Conservation (phyloP, 2,113 vertebrate genomes). For the Argyrosomus japonicus region DNA sequence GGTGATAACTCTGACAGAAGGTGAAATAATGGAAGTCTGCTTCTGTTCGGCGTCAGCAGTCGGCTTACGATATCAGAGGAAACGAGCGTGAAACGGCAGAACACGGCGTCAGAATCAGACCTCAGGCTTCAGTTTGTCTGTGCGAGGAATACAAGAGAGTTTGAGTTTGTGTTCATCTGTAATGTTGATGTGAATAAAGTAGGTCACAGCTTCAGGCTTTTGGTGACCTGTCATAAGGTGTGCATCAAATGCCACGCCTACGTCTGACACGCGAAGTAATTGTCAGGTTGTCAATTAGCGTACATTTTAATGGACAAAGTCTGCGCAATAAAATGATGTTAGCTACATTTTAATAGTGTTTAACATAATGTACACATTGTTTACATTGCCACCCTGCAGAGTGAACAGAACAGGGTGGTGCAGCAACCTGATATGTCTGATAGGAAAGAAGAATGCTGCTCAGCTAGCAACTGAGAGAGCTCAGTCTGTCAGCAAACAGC, state of each 20-base stretch:
- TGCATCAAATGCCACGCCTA: not conserved
- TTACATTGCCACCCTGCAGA: not conserved
- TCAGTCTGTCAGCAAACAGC: slow-evolving; percentile 61
- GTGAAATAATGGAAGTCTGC: not conserved
- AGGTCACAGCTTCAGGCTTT: not conserved
- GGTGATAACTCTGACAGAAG: not conserved
- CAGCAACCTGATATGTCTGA: slow-evolving; percentile 56
- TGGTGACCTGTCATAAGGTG: not conserved
- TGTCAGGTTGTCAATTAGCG: not conserved
- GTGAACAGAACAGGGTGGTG: slow-evolving; percentile 4
- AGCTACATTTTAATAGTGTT: too few species aligned
- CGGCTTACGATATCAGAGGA: not conserved
- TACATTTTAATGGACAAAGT: too few species aligned
- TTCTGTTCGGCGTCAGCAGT: not conserved
- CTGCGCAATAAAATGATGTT: too few species aligned
- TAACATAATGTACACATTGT: not conserved
- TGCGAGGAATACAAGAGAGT: not conserved
- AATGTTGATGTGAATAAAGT: not conserved
- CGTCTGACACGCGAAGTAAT: not conserved
- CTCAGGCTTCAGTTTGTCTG: not conserved
- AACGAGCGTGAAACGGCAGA: not conserved
- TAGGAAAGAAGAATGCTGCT: slow-evolving; percentile 22
- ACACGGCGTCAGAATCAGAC: too few species aligned
- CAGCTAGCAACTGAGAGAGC: slow-evolving; percentile 71
- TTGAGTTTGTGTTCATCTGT: not conserved